These are phyloP conservation scores for Pyrrhia umbra DNA, from an alignment of 2,888 invertebrate species.

Conservation along the genomic window DNA sequence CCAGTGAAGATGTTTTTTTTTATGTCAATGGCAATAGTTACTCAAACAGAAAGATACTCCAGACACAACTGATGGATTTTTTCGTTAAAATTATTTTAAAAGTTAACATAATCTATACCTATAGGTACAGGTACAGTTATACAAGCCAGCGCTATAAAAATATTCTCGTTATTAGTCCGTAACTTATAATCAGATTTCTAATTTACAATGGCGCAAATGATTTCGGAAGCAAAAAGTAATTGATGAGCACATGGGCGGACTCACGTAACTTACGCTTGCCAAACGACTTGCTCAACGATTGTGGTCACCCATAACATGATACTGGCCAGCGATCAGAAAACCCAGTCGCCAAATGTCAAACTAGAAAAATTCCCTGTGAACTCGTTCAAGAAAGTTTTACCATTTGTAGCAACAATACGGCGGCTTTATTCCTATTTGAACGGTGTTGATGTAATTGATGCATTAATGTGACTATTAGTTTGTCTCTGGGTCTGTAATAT, in stretches of 20 bases:
- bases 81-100: no score
- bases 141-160: background rate
- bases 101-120: no score
- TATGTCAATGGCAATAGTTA: no score
- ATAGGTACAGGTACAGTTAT: no score
- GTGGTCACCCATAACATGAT: conserved; percentile 50
- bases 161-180: conserved; percentile 5
- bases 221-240: conserved; percentile 63
- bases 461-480: no score
- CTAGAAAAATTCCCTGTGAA: background rate
- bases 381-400: background rate
- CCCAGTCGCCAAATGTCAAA: conserved; percentile 33
- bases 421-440: no score
- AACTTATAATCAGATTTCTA: conserved; percentile 36
- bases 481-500: no score
- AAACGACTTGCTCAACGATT: conserved; percentile 64
- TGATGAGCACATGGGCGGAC: conserved; percentile 65
- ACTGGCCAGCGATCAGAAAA: conserved; percentile 47
- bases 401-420: no score
- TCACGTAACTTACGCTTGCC: conserved; percentile 66
- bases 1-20: no score
- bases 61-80: no score
- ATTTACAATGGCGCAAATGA: conserved; percentile 44
- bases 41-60: no score
- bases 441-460: background rate